phyloP scores from a whole-genome alignment of 2,888 invertebrate genomes.

The Lasioglossum villosulum region DNA sequence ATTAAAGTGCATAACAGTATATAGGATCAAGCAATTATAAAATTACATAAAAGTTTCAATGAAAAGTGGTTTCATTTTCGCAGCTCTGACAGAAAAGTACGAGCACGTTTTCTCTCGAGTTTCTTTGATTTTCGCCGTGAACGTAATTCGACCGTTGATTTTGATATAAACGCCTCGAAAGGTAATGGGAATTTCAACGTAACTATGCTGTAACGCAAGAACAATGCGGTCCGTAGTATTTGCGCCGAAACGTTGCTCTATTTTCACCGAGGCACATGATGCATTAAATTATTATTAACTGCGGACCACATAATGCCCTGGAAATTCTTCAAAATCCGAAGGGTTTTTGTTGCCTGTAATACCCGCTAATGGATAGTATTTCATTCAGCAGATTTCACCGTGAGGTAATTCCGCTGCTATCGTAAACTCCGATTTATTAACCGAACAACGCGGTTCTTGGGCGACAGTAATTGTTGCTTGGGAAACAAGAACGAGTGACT shows the following conservation, averaged over 20 bases:
- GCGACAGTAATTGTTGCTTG: not conserved
- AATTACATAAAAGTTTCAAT: not conserved
- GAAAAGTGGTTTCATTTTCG: not conserved
- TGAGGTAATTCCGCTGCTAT: not conserved
- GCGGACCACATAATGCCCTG: not conserved
- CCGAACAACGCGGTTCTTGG: not conserved
- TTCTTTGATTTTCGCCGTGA: not conserved
- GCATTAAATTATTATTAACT: constrained; percentile 30
- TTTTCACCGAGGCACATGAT: constrained; percentile 6
- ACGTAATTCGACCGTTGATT: not conserved
- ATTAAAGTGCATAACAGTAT: no score
- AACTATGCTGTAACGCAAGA: constrained; percentile 36
- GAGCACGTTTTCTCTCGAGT: not conserved
- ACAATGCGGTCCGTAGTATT: constrained; percentile 27
- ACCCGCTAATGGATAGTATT: not conserved
- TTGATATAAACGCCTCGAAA: not conserved
- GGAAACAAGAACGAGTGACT: not conserved
- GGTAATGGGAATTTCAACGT: constrained; percentile 27
- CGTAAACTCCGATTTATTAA: constrained; percentile 4
- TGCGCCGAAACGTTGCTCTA: constrained; percentile 2
- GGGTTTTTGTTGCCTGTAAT: not conserved
- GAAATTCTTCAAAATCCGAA: constrained; percentile 26
- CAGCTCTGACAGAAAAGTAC: not conserved
- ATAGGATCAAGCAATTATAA: not conserved
- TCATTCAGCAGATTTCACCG: not conserved